Base-by-base conservation (phyloP, 2,113 vertebrate species). In the Steatornis caripensis region DNA sequence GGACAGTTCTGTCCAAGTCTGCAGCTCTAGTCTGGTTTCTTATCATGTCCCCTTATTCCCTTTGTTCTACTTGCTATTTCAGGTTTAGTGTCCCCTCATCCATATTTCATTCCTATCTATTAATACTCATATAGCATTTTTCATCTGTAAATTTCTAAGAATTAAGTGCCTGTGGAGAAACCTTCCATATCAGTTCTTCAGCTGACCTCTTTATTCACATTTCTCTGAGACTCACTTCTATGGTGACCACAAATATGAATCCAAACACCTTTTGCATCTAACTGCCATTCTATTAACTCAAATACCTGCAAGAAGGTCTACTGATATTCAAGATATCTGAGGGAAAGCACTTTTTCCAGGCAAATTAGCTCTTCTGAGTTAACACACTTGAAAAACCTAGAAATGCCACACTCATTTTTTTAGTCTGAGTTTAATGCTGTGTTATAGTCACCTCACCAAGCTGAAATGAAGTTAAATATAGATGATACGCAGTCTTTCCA, bases 71-170 rank as follows among this genome's bases (percentile, higher is more conserved):
- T 96, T 95, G 51, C 88, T 90, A 92, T 96, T 95, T 68, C 92
- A 96, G 88, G 85, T 89, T 95, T 86, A 94, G 83, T 90, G 72
- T 93, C 85, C 93, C 41, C 22, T 96, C 96, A 96, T 97, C 76
- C 92, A 97, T 96, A 94, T 96, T 96, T 96, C 85, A 97, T 94
- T 92, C 55, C 70, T 74, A 39, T 77, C 95, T 97, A 97, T 96
- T 96, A 96, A 94, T 96, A 96, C 57, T 74, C 78, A 37, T 69
- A 79, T 61, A 93, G 75, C 85, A 96, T 96, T 93, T 96, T 95
- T 97, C 95, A 94, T 95, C 97, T 92, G 64, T 89, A 95, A 93
- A 96, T 96, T 96, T 96, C 91, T 95, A 96, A 96, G 91, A 93
- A 96, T 76, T 82, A 85, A 91, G 54, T 81, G 88, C 68, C 90